Conservation (phyloP, 2,113 vertebrate genomes). For the Ia io region DNA sequence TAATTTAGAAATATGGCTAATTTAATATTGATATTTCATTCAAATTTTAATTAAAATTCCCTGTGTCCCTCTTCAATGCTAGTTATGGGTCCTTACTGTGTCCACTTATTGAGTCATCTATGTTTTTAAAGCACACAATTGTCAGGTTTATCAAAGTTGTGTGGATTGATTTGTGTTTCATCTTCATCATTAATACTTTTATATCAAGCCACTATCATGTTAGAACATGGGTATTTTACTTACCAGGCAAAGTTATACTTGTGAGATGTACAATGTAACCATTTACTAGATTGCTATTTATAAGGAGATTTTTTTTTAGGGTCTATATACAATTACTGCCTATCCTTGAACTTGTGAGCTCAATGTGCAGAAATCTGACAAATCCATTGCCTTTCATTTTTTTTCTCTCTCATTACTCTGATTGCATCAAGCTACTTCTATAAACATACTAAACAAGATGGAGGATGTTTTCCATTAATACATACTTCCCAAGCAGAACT, state of each 20-base stretch:
- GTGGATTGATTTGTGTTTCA: neutral
- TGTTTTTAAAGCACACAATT: neutral
- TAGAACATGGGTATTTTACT: neutral
- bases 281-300: neutral
- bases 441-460: neutral
- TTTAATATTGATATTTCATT: neutral
- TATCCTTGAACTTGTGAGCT: neutral
- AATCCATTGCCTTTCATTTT: neutral
- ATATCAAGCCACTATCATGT: neutral
- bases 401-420: neutral
- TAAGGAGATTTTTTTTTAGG: neutral
- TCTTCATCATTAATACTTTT: neutral
- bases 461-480: neutral
- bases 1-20: neutral
- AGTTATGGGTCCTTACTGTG: neutral
- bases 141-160: neutral
- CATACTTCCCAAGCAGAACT: neutral
- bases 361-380: neutral
- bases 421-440: neutral
- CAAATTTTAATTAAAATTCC: neutral
- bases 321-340: neutral
- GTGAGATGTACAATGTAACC: neutral
- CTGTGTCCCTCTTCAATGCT: neutral
- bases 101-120: neutral
- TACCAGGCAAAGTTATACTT: neutral